Conservation (phyloP, 2,113 vertebrate genomes). For the Cryptotis parvus region DNA sequence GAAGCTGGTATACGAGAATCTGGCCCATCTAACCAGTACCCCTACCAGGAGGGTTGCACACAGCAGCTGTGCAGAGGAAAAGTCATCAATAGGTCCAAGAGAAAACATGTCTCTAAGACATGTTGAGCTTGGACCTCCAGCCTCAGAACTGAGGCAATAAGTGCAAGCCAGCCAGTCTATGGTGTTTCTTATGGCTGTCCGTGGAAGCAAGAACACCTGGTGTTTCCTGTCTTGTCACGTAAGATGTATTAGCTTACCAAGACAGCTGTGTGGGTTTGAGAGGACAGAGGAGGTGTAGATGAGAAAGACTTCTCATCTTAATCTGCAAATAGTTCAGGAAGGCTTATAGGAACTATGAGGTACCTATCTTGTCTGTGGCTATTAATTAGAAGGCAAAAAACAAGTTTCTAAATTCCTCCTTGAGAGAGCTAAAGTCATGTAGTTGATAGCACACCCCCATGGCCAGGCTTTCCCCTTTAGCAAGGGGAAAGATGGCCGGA, state of each 20-base stretch:
- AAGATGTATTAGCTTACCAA: slow-evolving; percentile 5
- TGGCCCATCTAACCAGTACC: not conserved
- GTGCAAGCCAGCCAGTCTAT: not conserved
- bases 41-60: not conserved
- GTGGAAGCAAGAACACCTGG: not conserved
- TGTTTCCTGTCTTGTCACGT: not conserved
- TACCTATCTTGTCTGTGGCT: not conserved
- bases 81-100: not conserved
- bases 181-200: not conserved
- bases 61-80: not conserved
- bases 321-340: too few species aligned
- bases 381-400: slow-evolving; percentile 14
- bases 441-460: slow-evolving; percentile 13
- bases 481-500: not conserved
- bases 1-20: not conserved
- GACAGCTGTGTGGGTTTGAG: not conserved
- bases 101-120: not conserved
- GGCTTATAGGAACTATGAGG: not conserved
- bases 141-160: not conserved
- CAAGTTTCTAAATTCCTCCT: slow-evolving; percentile 51
- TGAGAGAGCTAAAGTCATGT: slow-evolving; percentile 56
- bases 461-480: not conserved
- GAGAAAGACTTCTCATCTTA: too few species aligned
- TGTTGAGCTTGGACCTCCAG: not conserved
- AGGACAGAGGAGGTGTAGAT: not conserved